Conservation (phyloP, 2,797 vertebrate genomes). For the Tenualosa thibaudeaui region DNA sequence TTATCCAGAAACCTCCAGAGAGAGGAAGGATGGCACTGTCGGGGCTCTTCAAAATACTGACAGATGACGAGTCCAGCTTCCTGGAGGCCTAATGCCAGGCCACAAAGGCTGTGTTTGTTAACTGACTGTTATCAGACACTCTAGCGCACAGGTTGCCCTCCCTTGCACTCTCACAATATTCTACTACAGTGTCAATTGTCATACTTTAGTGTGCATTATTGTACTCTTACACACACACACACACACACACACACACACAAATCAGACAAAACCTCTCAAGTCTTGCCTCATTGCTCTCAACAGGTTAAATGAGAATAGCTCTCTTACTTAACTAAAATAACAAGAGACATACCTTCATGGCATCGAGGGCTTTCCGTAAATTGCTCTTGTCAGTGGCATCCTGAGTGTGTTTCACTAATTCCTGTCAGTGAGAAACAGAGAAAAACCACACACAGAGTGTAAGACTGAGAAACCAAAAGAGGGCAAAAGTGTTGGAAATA, state of each 20-base stretch:
- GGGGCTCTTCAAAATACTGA: background rate
- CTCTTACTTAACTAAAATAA: background rate
- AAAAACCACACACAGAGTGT: background rate
- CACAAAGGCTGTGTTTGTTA: too few species aligned
- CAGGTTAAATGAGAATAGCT: background rate
- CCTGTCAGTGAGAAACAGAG: slow-evolving; percentile 70
- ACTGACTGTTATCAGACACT: too few species aligned
- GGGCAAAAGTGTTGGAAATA: slow-evolving; percentile 5
- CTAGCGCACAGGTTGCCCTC: too few species aligned
- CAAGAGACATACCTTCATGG: slow-evolving; percentile 88
- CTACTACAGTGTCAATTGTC: too few species aligned
- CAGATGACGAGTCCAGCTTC: background rate
- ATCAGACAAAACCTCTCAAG: background rate
- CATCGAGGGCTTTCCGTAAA: slow-evolving; percentile 87
- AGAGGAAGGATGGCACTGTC: background rate
- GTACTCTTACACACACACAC: background rate
- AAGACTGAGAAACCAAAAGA: slow-evolving; percentile 15
- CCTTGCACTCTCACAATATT: too few species aligned
- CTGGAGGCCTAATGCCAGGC: background rate
- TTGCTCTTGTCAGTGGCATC: slow-evolving; percentile 85
- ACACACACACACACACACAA: background rate
- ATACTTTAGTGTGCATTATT: too few species aligned
- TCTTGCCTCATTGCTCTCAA: background rate
- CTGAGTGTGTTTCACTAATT: slow-evolving; percentile 92
- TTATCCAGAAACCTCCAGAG: background rate